These are phyloP conservation scores for Cheumatopsyche charites DNA, from an alignment of 1,140 invertebrate genomes.

Conservation along the genomic window DNA sequence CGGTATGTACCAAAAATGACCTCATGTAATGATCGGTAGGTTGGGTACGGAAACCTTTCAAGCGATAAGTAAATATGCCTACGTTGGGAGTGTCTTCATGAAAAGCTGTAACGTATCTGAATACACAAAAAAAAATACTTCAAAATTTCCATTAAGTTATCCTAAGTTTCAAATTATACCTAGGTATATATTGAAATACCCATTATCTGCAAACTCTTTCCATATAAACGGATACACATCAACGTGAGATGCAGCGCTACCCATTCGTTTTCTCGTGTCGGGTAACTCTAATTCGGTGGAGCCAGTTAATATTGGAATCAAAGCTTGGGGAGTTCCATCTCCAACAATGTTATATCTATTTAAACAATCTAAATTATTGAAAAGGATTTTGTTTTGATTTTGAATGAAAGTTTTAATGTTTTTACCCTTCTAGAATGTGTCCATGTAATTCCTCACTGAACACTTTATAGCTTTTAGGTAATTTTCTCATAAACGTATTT, in stretches of 20 bases:
- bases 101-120: slow-evolving; percentile 73
- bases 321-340: slow-evolving; percentile 91
- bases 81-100: slow-evolving; percentile 85
- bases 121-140: slow-evolving; percentile 43
- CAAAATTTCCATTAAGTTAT: too few relatives aligned
- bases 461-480: slow-evolving; percentile 82
- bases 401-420: too few relatives aligned
- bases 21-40: slow-evolving; percentile 93
- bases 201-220: slow-evolving; percentile 74
- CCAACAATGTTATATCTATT: slow-evolving; percentile 88
- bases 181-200: too few relatives aligned
- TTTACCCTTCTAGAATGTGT: slow-evolving; percentile 72
- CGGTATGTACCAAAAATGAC: slow-evolving; percentile 72
- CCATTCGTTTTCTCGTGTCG: slow-evolving; percentile 79
- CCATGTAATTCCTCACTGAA: slow-evolving; percentile 73
- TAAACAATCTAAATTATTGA: slow-evolving; percentile 46
- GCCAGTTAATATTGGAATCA: slow-evolving; percentile 90
- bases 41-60: slow-evolving; percentile 83
- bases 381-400: too few relatives aligned
- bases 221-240: slow-evolving; percentile 84
- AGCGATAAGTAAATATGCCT: slow-evolving; percentile 89
- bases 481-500: slow-evolving; percentile 83
- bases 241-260: slow-evolving; percentile 69
- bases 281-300: slow-evolving; percentile 88
- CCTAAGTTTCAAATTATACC: too few relatives aligned